Conservation (phyloP, 2,113 vertebrate species). For the Lota lota region DNA sequence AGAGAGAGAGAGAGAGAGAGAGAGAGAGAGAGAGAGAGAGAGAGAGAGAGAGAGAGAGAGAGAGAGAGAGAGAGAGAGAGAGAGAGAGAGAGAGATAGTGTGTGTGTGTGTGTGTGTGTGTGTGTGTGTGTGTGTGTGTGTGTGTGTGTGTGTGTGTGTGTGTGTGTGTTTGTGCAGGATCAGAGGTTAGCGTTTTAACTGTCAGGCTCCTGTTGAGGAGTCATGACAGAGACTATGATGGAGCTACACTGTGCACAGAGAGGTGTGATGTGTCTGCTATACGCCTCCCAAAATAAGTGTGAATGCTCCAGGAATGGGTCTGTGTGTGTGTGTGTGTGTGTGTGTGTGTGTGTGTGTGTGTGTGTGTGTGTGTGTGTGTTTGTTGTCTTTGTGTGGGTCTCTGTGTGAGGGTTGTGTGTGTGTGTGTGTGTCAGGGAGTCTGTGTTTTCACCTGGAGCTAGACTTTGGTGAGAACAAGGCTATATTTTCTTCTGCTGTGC, state of each 20-base stretch:
- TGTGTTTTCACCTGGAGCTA: background rate
- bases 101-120: slow-evolving; percentile 9
- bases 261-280: too few species aligned
- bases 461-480: background rate
- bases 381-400: background rate
- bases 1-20: background rate
- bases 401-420: background rate
- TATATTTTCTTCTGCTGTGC: background rate
- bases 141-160: background rate
- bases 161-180: background rate
- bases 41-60: background rate
- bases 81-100: background rate
- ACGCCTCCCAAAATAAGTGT: background rate
- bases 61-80: background rate
- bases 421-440: too few species aligned
- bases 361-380: too few species aligned
- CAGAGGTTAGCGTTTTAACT: background rate
- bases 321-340: background rate
- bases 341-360: background rate
- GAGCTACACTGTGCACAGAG: too few species aligned
- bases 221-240: too few species aligned
- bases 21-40: background rate
- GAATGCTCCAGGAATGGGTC: background rate
- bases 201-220: too few species aligned
- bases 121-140: slow-evolving; percentile 8